phyloP scores from a whole-genome alignment of 2,113 vertebrate genomes.

The Genyomyrus donnyi region DNA sequence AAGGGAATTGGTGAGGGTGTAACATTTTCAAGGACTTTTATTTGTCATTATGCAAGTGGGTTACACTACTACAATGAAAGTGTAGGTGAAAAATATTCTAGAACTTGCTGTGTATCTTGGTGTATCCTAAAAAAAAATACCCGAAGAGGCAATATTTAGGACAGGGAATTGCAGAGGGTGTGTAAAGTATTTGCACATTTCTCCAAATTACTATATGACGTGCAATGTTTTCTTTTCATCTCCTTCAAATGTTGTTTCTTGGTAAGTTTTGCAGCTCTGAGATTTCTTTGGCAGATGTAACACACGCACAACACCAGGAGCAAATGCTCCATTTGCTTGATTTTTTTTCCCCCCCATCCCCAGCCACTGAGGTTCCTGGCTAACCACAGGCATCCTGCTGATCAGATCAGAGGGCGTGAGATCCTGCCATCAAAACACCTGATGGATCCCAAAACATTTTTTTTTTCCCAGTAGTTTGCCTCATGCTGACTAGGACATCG shows the following conservation, averaged over 20 bases:
- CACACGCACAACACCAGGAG: not conserved
- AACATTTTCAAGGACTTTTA: not conserved
- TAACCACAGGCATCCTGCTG: not conserved
- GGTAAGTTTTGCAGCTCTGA: not conserved
- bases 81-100: not conserved
- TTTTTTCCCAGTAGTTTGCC: not conserved
- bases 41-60: not conserved
- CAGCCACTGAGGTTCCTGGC: not conserved
- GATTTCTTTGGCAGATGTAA: not conserved
- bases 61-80: not conserved
- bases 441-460: not conserved
- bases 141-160: not conserved
- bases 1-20: not conserved
- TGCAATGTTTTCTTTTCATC: not conserved
- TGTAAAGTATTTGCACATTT: not conserved
- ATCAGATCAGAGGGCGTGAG: not conserved
- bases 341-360: not conserved
- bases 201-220: not conserved
- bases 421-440: not conserved
- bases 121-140: not conserved
- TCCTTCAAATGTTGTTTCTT: not conserved
- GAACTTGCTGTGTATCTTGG: not conserved
- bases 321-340: not conserved
- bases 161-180: not conserved
- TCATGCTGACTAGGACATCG: not conserved